Conservation (phyloP, 1,140 invertebrate genomes). For the Drosophila bifasciata region DNA sequence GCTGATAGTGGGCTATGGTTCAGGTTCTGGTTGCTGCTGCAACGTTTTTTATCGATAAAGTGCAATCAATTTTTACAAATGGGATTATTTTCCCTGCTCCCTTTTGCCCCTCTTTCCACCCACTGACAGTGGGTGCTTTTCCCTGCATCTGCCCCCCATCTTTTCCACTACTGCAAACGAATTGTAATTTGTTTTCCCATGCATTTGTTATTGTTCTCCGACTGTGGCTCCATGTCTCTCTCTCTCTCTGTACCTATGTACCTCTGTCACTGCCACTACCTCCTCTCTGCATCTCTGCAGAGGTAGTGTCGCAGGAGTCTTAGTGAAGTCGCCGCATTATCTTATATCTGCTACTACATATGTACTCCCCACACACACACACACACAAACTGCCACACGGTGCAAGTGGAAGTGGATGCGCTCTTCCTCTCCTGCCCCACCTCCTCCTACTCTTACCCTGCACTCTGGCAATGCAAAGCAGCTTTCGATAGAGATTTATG, state of each 20-base stretch:
- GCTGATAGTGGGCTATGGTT: conserved; percentile 1
- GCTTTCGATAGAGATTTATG: conserved; percentile 83
- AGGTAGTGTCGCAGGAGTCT: conserved; percentile 61
- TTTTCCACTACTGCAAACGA: conserved; percentile 51
- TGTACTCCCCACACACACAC: no score
- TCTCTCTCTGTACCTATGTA: not conserved
- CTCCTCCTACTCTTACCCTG: conserved; percentile 6
- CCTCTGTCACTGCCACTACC: no score
- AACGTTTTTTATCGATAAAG: conserved; percentile 78
- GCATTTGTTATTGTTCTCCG: conserved; percentile 79
- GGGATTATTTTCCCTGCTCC: conserved; percentile 72
- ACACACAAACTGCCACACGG: conserved; percentile 1
- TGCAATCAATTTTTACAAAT: conserved; percentile 83
- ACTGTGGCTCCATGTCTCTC: conserved; percentile 24
- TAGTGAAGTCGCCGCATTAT: conserved; percentile 80
- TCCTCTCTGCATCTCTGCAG: no score
- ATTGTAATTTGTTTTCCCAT: conserved; percentile 82
- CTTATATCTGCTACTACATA: conserved; percentile 64
- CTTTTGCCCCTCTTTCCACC: not conserved
- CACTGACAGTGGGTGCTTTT: conserved; percentile 11
- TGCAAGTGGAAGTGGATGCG: conserved; percentile 7
- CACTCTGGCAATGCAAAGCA: conserved; percentile 73
- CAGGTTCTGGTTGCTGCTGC: conserved; percentile 15
- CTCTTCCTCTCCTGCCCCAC: no score
- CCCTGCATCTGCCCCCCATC: no score